Evolutionary conservation across 2,113 vertebrate species (phyloP), one percentile per base, ranked within the genome.

Genomic region (Calyptommatus sinebrachiatus): DNA sequence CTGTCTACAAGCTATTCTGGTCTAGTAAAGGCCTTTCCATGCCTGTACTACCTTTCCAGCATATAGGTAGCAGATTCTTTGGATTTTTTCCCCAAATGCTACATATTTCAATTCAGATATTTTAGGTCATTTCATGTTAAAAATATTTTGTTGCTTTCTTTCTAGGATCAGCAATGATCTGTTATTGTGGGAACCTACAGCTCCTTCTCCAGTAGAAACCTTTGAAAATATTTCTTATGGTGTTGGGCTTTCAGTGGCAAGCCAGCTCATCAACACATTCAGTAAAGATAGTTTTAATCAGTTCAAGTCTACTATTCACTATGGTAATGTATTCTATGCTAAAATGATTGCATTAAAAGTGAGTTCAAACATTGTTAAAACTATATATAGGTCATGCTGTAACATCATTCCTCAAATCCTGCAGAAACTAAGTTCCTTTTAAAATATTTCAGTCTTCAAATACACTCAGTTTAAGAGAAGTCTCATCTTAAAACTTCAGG

Each of bases 171-270:
- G 98, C 89, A 99, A 99, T 88, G 98, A 99, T 87, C 92, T 99
- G 85, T 88, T 99, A 31, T 93, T 99, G 7, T 99, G 98, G 98
- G 98, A 99, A 89, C 98, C 98, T 69, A 99, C 97, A 41, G 98
- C 98, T 83, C 98, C 98, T 7, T 99, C 98, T 73, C 98, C 98
- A 24, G 98, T 99, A 83, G 98, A 99, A 93, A 99, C 98, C 0
- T 95, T 98, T 82, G 98, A 99, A 89, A 98, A 94, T 88, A 95
- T 99, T 93, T 97, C 98, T 2, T 99, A 97, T 0, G 98, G 98
- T 69, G 93, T 97, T 68, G 97, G 98, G 35, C 96, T 99, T 8
- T 99, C 98, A 16, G 98, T 99, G 70, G 98, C 98, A 93, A 99
- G 98, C 90, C 98, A 99, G 68, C 91, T 99, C 85, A 98, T 99